Base-by-base conservation (phyloP, 2,797 vertebrate genomes). In the Huso huso region DNA sequence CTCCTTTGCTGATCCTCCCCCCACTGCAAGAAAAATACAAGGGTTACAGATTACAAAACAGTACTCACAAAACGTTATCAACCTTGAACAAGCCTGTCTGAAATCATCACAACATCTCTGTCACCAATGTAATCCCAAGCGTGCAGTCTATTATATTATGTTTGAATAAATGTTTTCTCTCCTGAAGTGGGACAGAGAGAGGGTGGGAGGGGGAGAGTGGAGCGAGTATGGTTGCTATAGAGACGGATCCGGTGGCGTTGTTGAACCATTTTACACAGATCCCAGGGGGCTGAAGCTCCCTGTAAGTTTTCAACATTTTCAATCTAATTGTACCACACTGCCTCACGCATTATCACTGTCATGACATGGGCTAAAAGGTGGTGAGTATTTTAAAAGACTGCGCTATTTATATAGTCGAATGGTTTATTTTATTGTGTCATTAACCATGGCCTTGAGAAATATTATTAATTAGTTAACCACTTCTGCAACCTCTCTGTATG, bases 191-290 rank as follows among this genome's bases (percentile, higher is more conserved):
- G 13, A 18, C 13, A 15, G 8, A 52, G n/a, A 61, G 37, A 66
- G 10, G 51, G 87, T 86, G 84, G 84, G 83, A 84, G 82, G 87
- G 86, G 87, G 83, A 87, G 87, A 86, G 86, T 86, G 51, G 61
- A 13, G 65, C 63, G 12, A 52, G 72, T 69, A 62, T 48, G 87
- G 88, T 90, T 90, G 88, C 88, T 86, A 90, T 90, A 86, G 88
- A 87, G 87, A 90, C 85, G 87, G 86, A 89, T 89, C 87, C 87
- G 86, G 83, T 83, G 87, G 86, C 87, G 85, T 90, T 86, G 83
- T 82, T 80, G 82, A 86, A 85, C 88, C 88, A 89, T 89, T 89
- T 89, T 89, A 89, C 87, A 86, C 85, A 79, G 82, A 86, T 88
- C 82, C 64, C 82, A 83, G 81, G 86, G 83, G 86, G 81, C 82